These are phyloP conservation scores for Hypotaenidia philippensis DNA, from an alignment of 2,797 vertebrate genomes.

Conservation along the genomic window DNA sequence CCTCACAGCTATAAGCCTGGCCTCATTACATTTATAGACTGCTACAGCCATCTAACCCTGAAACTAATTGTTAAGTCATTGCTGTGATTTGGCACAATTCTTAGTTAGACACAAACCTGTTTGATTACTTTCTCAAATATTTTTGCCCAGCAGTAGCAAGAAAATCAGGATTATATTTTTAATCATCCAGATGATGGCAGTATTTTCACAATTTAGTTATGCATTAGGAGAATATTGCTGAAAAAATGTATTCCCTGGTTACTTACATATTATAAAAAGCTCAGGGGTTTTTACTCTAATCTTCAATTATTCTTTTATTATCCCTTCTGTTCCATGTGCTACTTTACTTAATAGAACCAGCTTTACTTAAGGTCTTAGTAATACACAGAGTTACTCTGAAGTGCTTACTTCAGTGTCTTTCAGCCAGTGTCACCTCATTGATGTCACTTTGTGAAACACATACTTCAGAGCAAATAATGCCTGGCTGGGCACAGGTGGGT, in stretches of 20 bases:
- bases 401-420: neutral
- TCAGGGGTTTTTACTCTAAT: neutral
- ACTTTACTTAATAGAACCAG: neutral
- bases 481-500: rapidly evolving
- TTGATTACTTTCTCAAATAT: neutral
- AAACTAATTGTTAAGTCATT: neutral
- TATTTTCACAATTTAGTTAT: slow-evolving; percentile 37
- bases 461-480: neutral
- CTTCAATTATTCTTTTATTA: neutral
- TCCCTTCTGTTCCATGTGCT: neutral
- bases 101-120: neutral
- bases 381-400: neutral
- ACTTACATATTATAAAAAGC: neutral
- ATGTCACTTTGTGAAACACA: neutral
- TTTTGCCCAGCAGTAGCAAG: neutral
- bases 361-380: neutral
- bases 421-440: neutral
- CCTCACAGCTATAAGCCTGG: neutral
- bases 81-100: neutral
- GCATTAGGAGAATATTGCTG: neutral
- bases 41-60: neutral
- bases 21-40: neutral
- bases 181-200: slow-evolving; percentile 57
- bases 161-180: neutral
- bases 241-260: neutral